phyloP scores from a whole-genome alignment of 2,888 invertebrate genomes.

The Halictus ligatus region DNA sequence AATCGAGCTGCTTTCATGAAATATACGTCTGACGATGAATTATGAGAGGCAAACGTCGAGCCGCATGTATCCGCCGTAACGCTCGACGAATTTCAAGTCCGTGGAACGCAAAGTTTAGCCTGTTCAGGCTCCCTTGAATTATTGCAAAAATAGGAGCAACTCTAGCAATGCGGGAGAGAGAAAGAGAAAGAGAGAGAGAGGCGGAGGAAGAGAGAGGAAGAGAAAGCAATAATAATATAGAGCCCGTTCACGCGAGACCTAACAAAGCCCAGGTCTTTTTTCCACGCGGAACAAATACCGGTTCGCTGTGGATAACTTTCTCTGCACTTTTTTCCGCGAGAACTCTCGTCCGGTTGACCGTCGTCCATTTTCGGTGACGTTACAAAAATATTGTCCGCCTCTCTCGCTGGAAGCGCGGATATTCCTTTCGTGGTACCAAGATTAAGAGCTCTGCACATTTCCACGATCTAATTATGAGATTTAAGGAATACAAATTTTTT shows the following conservation, averaged over 20 bases:
- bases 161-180: background rate
- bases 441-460: background rate
- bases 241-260: background rate
- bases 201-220: background rate
- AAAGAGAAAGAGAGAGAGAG: background rate
- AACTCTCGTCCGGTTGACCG: background rate
- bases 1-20: conserved; percentile 44
- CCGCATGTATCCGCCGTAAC: conserved; percentile 40
- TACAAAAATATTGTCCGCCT: background rate
- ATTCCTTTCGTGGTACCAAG: background rate
- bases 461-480: background rate
- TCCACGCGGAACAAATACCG: conserved; percentile 1
- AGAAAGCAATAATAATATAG: conserved; percentile 12
- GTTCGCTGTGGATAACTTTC: background rate
- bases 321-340: background rate
- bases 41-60: conserved; percentile 42
- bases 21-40: conserved; percentile 63
- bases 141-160: background rate
- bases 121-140: background rate
- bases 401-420: background rate
- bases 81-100: conserved; percentile 29
- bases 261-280: background rate
- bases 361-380: conserved; percentile 2
- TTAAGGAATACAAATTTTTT: background rate
- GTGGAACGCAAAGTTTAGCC: background rate